Percentiles rank a stretch among this genome's conserved stretches.
Evolutionary conservation across 2,797 vertebrate genomes (phyloP).

Genomic region (Falco berigora): DNA sequence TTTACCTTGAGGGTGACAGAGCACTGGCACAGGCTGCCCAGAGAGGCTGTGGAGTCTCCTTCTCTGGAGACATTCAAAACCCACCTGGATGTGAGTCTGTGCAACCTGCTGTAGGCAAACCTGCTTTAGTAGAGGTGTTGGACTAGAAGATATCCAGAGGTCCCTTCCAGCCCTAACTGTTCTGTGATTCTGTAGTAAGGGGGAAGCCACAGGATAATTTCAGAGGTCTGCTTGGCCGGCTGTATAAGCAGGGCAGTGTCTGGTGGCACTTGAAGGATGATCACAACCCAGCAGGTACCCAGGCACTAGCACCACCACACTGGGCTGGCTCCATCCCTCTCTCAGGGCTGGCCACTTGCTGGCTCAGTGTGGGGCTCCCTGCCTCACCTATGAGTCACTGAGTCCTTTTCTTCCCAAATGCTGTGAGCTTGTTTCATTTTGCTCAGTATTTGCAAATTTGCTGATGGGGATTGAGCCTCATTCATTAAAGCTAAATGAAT

Average conservation of each 20-base stretch:
- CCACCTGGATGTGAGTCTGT: no score
- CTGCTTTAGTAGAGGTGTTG: no score
- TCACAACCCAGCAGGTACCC: neutral
- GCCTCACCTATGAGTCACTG: neutral
- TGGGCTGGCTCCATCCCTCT: neutral
- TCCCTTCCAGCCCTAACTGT: no score
- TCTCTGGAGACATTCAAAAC: no score
- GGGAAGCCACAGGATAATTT: neutral
- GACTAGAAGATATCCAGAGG: no score
- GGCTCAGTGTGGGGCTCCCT: accelerated
- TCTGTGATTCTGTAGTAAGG: neutral
- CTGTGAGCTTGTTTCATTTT: neutral
- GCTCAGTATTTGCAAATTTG: neutral
- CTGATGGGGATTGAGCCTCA: neutral
- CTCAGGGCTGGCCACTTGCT: neutral
- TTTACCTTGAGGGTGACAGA: no score
- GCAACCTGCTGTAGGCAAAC: no score
- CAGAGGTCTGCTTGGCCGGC: neutral
- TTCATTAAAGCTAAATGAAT: neutral
- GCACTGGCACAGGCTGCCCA: no score
- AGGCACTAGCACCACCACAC: neutral
- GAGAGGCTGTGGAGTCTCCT: no score
- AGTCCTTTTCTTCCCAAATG: neutral
- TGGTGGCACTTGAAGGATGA: neutral
- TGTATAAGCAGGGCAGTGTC: neutral